Evolutionary conservation across 2,113 vertebrate genomes (phyloP).

Genomic region (Puffinus mauretanicus): DNA sequence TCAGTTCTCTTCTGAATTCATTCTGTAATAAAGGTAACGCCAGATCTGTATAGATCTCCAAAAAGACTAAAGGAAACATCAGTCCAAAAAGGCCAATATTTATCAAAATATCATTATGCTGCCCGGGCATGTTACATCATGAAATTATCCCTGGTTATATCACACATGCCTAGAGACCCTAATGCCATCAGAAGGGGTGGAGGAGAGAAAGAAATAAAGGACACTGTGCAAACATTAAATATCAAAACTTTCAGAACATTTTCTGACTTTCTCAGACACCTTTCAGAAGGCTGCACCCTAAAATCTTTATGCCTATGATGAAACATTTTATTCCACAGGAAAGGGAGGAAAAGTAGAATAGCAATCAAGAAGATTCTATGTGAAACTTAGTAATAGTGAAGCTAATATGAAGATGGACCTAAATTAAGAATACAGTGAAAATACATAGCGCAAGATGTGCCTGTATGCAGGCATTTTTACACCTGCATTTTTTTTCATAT

Average conservation of each 20-base stretch:
- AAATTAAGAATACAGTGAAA: not conserved
- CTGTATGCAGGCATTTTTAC: not conserved
- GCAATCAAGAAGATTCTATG: not conserved
- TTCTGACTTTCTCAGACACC: not conserved
- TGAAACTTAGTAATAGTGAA: not conserved
- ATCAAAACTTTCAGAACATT: not conserved
- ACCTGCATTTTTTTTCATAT: not conserved
- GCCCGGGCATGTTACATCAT: not conserved
- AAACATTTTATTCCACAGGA: not conserved
- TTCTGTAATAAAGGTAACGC: not conserved
- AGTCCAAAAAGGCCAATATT: not conserved
- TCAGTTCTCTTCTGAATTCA: not conserved
- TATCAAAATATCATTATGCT: not conserved
- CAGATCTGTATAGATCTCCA: not conserved
- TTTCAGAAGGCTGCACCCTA: not conserved
- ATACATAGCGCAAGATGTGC: not conserved
- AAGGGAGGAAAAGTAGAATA: not conserved
- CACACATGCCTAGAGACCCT: not conserved
- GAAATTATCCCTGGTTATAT: not conserved
- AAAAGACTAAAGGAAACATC: not conserved
- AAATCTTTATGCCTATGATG: not conserved
- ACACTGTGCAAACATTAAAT: fast-evolving
- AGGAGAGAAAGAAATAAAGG: not conserved
- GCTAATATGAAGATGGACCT: not conserved
- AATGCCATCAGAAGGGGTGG: not conserved